phyloP scores from a whole-genome alignment of 2,888 invertebrate genomes.

The Platycnemis pennipes region DNA sequence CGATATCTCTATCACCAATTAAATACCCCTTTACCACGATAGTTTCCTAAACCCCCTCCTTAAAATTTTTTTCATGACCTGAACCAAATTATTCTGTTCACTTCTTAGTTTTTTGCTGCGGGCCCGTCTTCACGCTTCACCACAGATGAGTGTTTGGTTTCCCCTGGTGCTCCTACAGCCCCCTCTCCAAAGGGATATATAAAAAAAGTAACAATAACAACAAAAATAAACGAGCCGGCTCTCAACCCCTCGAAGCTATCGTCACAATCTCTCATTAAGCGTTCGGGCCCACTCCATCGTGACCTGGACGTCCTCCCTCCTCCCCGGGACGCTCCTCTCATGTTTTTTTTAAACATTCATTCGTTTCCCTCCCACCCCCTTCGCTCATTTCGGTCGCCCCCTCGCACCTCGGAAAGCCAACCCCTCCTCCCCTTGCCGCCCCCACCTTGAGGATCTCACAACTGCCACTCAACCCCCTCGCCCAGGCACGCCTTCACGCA shows the following conservation, averaged over 20 bases:
- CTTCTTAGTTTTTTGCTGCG: not conserved
- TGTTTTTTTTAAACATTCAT: not conserved
- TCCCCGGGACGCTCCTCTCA: not conserved
- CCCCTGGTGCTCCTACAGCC: not conserved
- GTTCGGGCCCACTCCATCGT: constrained; percentile 17
- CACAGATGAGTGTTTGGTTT: constrained; percentile 55
- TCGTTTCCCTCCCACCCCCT: not conserved
- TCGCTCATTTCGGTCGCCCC: not conserved
- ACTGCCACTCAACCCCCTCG: not conserved
- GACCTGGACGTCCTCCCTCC: not conserved
- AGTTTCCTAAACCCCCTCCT: not conserved
- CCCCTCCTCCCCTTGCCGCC: not conserved
- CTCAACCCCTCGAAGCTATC: constrained; percentile 35
- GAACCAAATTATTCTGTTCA: constrained; percentile 31
- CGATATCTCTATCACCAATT: constrained; percentile 64
- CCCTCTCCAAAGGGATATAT: not conserved
- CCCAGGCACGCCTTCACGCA: not conserved
- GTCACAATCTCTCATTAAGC: constrained; percentile 65
- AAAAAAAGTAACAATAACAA: not conserved
- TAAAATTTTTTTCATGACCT: not conserved
- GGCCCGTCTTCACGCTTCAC: constrained; percentile 41
- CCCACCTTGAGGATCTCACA: not conserved
- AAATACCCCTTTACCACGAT: not conserved
- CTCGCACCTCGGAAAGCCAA: too few relatives aligned
- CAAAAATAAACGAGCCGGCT: not conserved